Conservation (phyloP, 2,113 vertebrate genomes). For the Sorex fumeus region DNA sequence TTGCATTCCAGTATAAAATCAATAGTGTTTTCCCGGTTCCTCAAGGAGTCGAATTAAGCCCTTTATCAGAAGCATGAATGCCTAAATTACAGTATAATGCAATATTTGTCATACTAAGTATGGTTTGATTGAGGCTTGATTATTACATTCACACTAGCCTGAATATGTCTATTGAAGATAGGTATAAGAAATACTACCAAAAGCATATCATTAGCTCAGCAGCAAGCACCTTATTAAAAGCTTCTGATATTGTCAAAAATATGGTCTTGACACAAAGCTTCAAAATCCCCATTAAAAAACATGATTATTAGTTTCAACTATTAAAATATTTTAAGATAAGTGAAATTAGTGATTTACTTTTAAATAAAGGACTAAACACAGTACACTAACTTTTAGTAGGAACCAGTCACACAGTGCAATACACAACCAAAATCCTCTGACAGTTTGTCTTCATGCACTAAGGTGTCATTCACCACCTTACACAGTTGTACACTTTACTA, state of each 20-base stretch:
- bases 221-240: slow-evolving; percentile 91
- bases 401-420: slow-evolving; percentile 76
- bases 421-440: slow-evolving; percentile 70
- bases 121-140: slow-evolving; percentile 91
- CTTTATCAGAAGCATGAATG: slow-evolving; percentile 90
- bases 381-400: slow-evolving; percentile 80
- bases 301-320: slow-evolving; percentile 88
- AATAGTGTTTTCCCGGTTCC: slow-evolving; percentile 86
- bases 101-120: slow-evolving; percentile 90
- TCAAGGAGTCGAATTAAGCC: slow-evolving; percentile 89
- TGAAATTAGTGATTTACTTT: slow-evolving; percentile 87
- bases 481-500: slow-evolving; percentile 52
- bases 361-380: slow-evolving; percentile 79
- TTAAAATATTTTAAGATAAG: slow-evolving; percentile 90
- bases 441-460: slow-evolving; percentile 76
- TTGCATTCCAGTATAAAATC: slow-evolving; percentile 89
- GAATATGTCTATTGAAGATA: slow-evolving; percentile 90
- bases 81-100: slow-evolving; percentile 88
- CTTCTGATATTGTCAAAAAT: slow-evolving; percentile 88
- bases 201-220: slow-evolving; percentile 90
- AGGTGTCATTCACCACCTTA: slow-evolving; percentile 71
- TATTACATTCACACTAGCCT: slow-evolving; percentile 90
- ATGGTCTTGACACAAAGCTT: slow-evolving; percentile 87
- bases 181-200: slow-evolving; percentile 89
- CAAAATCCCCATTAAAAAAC: slow-evolving; percentile 86